Evolutionary conservation across 2,113 vertebrate species (phyloP).

Genomic region (Tringa solitaria): DNA sequence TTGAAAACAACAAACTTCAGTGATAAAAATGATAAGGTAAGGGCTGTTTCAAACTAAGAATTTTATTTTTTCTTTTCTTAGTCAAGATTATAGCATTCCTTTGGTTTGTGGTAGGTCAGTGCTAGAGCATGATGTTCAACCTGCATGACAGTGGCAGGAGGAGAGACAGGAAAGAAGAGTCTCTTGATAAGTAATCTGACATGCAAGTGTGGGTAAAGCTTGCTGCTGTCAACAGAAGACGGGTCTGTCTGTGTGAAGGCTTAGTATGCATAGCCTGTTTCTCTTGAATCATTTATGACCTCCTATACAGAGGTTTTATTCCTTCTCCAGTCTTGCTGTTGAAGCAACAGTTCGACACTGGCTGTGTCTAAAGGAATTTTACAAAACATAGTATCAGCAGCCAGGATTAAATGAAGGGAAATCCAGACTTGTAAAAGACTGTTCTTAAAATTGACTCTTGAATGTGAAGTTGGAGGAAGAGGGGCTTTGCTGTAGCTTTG

Average conservation of each 20-base stretch:
- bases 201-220: background rate
- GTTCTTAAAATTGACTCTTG: background rate
- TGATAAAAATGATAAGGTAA: slow-evolving; percentile 94
- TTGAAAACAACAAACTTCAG: slow-evolving; percentile 78
- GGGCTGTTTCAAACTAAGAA: background rate
- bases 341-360: background rate
- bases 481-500: background rate
- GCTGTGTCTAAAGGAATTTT: background rate
- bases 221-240: background rate
- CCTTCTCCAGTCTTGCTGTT: background rate
- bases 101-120: background rate
- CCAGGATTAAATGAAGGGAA: background rate
- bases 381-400: background rate
- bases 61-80: background rate
- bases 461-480: background rate
- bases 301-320: background rate
- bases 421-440: background rate
- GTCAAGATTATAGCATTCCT: background rate
- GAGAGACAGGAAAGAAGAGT: background rate
- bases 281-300: background rate
- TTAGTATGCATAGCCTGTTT: background rate
- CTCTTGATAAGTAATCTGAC: background rate
- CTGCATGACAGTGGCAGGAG: background rate
- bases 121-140: background rate
- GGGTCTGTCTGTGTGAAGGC: background rate